These are phyloP conservation scores for Channallabes apus DNA, from an alignment of 2,797 vertebrate species.

Conservation along the genomic window DNA sequence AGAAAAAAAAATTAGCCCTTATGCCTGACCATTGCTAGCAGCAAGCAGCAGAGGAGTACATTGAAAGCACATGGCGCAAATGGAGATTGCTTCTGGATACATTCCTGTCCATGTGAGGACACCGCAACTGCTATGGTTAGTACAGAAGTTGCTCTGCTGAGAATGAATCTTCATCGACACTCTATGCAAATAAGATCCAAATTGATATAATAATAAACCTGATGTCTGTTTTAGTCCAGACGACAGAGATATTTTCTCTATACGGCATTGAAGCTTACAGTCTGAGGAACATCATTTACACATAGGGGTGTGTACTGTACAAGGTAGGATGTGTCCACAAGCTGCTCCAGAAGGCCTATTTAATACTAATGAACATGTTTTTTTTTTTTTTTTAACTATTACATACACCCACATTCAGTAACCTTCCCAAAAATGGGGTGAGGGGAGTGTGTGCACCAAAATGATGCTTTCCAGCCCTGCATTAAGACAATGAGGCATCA, in stretches of 20 bases:
- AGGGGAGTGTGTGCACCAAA: slow-evolving; percentile 44
- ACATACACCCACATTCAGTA: slow-evolving; percentile 44
- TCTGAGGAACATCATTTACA: slow-evolving; percentile 42
- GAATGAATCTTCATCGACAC: slow-evolving; percentile 25
- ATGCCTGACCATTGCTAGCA: slow-evolving; percentile 66
- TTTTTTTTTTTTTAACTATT: slow-evolving; percentile 43
- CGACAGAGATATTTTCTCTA: slow-evolving; percentile 34
- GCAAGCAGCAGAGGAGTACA: slow-evolving; percentile 56
- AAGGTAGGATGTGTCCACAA: slow-evolving; percentile 31
- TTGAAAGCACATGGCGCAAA: slow-evolving; percentile 71
- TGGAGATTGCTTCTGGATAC: slow-evolving; percentile 68
- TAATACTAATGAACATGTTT: slow-evolving; percentile 57
- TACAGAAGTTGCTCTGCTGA: slow-evolving; percentile 21
- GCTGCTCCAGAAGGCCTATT: slow-evolving; percentile 27
- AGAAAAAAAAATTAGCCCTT: slow-evolving; percentile 61
- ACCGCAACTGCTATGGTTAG: slow-evolving; percentile 45
- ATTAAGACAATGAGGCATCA: slow-evolving; percentile 80
- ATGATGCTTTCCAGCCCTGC: slow-evolving; percentile 75
- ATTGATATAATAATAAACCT: not conserved
- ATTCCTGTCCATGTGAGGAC: slow-evolving; percentile 63
- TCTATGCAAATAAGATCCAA: slow-evolving; percentile 20
- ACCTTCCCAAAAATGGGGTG: slow-evolving; percentile 40
- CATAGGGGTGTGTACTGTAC: slow-evolving; percentile 33
- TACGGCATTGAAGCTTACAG: slow-evolving; percentile 41
- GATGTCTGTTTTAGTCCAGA: slow-evolving; percentile 4